Evolutionary conservation across 1,140 invertebrate species (phyloP).

Genomic region (Psilanteris sp.): DNA sequence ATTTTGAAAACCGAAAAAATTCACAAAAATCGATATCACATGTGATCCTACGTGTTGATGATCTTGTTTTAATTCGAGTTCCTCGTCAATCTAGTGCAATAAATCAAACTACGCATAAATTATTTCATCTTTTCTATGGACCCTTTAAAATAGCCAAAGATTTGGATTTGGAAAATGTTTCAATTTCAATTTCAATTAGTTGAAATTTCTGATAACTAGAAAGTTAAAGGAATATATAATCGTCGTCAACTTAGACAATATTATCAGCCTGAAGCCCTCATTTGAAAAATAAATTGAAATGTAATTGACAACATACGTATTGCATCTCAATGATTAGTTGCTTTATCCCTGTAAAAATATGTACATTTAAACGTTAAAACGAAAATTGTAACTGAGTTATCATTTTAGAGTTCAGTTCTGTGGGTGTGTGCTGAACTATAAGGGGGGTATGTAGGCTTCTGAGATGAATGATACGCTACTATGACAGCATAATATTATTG

Average conservation of each 20-base stretch:
- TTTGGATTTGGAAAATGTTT: neutral
- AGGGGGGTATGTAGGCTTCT: no score
- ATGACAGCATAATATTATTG: no score
- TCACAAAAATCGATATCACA: neutral
- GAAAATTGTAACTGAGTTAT: no score
- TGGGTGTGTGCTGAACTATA: no score
- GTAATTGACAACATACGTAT: no score
- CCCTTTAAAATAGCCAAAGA: neutral
- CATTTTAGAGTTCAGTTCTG: no score
- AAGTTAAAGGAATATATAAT: slow-evolving; percentile 23
- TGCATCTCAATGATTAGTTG: no score
- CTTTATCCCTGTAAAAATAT: no score
- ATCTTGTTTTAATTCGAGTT: slow-evolving; percentile 3
- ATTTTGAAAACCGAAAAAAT: slow-evolving; percentile 2
- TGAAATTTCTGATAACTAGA: neutral
- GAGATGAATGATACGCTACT: no score
- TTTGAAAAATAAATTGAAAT: no score
- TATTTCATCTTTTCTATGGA: slow-evolving; percentile 12
- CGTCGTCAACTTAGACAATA: slow-evolving; percentile 14
- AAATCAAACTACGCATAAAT: slow-evolving; percentile 4
- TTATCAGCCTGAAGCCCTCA: slow-evolving; percentile 8
- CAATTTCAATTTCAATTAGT: neutral
- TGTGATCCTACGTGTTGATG: neutral
- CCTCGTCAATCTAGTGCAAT: slow-evolving; percentile 5
- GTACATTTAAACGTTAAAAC: no score